Percentiles rank a stretch among this genome's conserved stretches.
Conservation (phyloP, 2,888 invertebrate genomes). For the Ceramica pisi region DNA sequence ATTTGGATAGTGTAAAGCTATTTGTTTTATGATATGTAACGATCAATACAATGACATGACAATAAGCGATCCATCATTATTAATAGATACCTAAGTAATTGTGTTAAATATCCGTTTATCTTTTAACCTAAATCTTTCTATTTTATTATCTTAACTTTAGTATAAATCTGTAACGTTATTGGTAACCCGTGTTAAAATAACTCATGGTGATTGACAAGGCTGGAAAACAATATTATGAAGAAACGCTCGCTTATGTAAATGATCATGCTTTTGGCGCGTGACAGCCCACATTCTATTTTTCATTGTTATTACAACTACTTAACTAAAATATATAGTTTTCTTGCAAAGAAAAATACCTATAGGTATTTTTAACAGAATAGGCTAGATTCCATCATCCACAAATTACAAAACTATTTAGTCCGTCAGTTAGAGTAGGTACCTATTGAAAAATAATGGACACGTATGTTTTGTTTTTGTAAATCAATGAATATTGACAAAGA, state of each 20-base stretch:
- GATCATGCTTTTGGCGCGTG: slow-evolving; percentile 4
- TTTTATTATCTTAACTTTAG: background rate
- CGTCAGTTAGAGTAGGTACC: too few relatives aligned
- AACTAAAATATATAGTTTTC: too few relatives aligned
- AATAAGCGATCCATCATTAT: background rate
- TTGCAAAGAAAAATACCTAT: too few relatives aligned
- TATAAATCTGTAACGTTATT: slow-evolving; percentile 5
- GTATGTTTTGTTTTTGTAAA: too few relatives aligned
- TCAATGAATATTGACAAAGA: too few relatives aligned
- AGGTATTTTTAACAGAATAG: too few relatives aligned
- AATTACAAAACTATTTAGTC: too few relatives aligned
- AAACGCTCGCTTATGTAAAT: slow-evolving; percentile 15
- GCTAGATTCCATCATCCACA: too few relatives aligned
- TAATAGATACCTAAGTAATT: background rate
- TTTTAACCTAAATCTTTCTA: background rate
- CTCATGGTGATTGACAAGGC: slow-evolving; percentile 7
- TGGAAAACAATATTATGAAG: slow-evolving; percentile 8
- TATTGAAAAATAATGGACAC: too few relatives aligned
- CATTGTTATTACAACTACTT: background rate
- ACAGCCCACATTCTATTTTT: slow-evolving; percentile 18
- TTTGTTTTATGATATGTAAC: too few relatives aligned
- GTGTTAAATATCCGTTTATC: background rate
- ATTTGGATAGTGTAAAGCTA: too few relatives aligned
- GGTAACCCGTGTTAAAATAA: slow-evolving; percentile 14
- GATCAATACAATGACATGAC: too few relatives aligned